Evolutionary conservation across 2,797 vertebrate genomes (phyloP).

Genomic region (Orestias chungarensis): DNA sequence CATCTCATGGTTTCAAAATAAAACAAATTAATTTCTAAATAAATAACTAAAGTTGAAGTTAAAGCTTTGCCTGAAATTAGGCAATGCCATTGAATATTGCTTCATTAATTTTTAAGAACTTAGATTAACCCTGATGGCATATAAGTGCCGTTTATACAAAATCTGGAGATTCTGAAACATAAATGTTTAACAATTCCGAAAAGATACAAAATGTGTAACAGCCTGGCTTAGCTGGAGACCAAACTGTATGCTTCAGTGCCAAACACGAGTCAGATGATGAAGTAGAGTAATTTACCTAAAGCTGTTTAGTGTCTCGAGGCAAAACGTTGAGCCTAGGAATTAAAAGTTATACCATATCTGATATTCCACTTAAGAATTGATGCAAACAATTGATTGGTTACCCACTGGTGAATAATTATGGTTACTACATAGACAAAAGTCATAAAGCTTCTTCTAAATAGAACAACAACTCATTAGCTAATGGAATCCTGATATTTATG

Average conservation of each 20-base stretch:
- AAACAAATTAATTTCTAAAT: no score
- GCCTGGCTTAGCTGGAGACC: background rate
- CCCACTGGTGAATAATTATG: constrained; percentile 23
- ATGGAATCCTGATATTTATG: constrained; percentile 28
- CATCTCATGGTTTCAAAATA: no score
- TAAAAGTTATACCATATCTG: constrained; percentile 3
- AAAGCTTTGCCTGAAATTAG: background rate
- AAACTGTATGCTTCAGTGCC: background rate
- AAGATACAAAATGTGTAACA: background rate
- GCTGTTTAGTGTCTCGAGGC: background rate
- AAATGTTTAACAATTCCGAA: background rate
- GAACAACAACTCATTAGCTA: constrained; percentile 19
- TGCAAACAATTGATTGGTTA: constrained; percentile 2
- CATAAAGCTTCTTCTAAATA: constrained; percentile 13
- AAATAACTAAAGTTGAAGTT: no score
- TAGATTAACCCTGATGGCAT: background rate
- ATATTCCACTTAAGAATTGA: constrained; percentile 12
- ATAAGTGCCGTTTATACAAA: background rate
- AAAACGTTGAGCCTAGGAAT: background rate
- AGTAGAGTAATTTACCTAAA: background rate
- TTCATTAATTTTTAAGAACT: background rate
- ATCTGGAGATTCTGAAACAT: background rate
- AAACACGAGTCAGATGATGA: background rate
- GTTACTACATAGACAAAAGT: constrained; percentile 29
- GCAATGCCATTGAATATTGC: background rate